These are phyloP conservation scores for Apeltes quadracus DNA, from an alignment of 2,113 vertebrate genomes.

Conservation along the genomic window DNA sequence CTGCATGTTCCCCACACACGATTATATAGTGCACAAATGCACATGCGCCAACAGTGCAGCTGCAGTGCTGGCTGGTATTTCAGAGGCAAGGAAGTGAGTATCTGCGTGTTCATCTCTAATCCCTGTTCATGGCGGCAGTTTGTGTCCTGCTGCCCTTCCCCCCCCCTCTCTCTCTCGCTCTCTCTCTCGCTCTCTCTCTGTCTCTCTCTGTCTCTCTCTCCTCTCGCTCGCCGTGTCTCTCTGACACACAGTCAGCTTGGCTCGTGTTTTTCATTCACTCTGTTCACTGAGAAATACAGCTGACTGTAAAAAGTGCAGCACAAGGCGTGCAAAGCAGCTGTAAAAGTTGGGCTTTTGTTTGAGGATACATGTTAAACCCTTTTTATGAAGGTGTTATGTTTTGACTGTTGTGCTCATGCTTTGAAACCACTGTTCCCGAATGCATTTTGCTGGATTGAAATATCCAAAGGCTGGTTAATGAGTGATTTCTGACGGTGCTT, in stretches of 20 bases:
- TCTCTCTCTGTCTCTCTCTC: conserved; percentile 14
- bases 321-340: conserved; percentile 27
- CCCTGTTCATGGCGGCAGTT: conserved; percentile 53
- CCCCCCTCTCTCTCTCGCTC: conserved; percentile 14
- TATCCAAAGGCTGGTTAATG: conserved; percentile 26
- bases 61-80: conserved; percentile 47
- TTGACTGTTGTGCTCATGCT: conserved; percentile 43
- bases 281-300: conserved; percentile 33
- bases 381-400: conserved; percentile 32
- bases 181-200: conserved; percentile 32
- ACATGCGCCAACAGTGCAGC: conserved; percentile 1
- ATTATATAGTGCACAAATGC: conserved; percentile 33
- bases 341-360: conserved; percentile 39
- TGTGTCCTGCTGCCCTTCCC: conserved; percentile 41
- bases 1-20: conserved; percentile 37
- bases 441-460: conserved; percentile 45
- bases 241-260: neutral
- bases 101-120: conserved; percentile 68
- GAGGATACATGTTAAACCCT: conserved; percentile 29
- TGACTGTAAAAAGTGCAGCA: conserved; percentile 33
- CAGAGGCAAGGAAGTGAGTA: conserved; percentile 50
- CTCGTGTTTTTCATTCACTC: conserved; percentile 41
- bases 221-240: conserved; percentile 11
- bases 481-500: conserved; percentile 70
- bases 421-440: conserved; percentile 51